Evolutionary conservation across 2,888 invertebrate genomes (phyloP).

Genomic region (Flexamia atlantica): DNA sequence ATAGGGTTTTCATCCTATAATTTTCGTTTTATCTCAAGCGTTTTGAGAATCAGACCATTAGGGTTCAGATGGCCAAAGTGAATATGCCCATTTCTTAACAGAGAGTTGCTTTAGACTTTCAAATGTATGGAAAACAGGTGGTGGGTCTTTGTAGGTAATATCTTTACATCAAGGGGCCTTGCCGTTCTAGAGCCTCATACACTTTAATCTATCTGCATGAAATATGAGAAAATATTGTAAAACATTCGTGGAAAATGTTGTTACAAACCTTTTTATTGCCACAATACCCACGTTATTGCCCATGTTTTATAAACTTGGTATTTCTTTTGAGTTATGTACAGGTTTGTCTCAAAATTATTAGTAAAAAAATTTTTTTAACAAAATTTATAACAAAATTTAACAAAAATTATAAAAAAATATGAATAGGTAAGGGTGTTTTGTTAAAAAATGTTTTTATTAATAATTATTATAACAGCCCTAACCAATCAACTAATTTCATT

Average conservation of each 20-base stretch:
- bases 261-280: background rate
- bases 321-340: background rate
- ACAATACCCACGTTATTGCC: background rate
- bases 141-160: constrained; percentile 53
- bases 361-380: background rate
- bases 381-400: too few species aligned
- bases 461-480: too few species aligned
- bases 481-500: too few species aligned
- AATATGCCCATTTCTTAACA: constrained; percentile 55
- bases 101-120: constrained; percentile 44
- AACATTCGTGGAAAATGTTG: background rate
- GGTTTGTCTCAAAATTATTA: background rate
- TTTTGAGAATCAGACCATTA: too few species aligned
- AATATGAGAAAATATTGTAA: constrained; percentile 26
- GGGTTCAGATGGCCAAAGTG: background rate
- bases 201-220: constrained; percentile 48
- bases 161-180: constrained; percentile 46
- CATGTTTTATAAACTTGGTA: background rate
- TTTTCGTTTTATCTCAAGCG: too few species aligned
- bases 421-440: too few species aligned
- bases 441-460: too few species aligned
- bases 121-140: constrained; percentile 49
- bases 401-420: too few species aligned
- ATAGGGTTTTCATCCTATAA: too few species aligned
- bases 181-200: constrained; percentile 32